Base-by-base conservation (phyloP, 2,797 vertebrate genomes). In the Calcarius lapponicus region DNA sequence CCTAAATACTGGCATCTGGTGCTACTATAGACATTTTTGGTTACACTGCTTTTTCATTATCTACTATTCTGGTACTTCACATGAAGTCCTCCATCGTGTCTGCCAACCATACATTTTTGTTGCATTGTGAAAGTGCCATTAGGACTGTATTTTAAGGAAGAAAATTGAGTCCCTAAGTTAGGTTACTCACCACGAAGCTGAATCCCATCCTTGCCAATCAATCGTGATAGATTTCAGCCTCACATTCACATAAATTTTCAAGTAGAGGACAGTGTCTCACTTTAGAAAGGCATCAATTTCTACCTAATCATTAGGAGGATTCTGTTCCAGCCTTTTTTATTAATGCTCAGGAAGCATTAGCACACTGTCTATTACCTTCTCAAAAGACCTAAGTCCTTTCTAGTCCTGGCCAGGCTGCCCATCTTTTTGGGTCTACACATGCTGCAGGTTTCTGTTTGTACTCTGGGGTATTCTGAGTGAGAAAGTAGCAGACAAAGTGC, bases 311-410 rank as follows among this genome's bases (percentile, higher is more conserved):
- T 72, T 54, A 54, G 11, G 51, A 51, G 13, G 31, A 42, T n/a
- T 82, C 25, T 56, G 10, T 22, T 60, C 22, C 26, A 80, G 40
- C 18, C 10, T n/a, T 28, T 91, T 91, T 73, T 32, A 60, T 56
- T 28, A 34, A 2, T 51, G 31, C 48, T 87, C 8, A 2, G 8
- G 51, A 45, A 67, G 15, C 12, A 28, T 7, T 16, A 13, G 42
- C 40, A 45, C 13, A 40, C 43, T 76, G 24, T 13, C 34, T 79
- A 15, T 65, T 58, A 32, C n/a, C 40, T 66, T 73, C 51, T 66
- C 28, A 40, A 17, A 0, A 72, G 25, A 38, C 6, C 0, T 5
- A 60, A 45, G 4, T 28, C n/a, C 24, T 65, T 72, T 58, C 31
- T n/a, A 51, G 17, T 66, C 42, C 43, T 51, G 64, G 3, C 15